Evolutionary conservation across 2,888 invertebrate species (phyloP), one percentile per base, ranked within the genome.

Genomic region (Caenorhabditis drosophilae): DNA sequence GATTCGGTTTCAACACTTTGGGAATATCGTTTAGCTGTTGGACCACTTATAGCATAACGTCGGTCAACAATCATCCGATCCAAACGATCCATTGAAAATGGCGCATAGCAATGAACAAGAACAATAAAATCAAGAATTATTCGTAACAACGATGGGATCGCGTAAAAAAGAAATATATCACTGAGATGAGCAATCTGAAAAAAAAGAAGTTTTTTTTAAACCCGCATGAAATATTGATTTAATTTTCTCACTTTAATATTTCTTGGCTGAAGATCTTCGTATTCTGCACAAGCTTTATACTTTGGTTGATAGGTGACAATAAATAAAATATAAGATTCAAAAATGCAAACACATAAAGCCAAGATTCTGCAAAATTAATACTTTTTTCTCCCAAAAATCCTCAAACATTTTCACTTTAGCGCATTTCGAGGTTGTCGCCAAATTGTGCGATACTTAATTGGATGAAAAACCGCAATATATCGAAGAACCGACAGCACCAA

Each of bases 401-500:
- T 1, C 16, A 23, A 18, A 35, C 6, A 16, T 9, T 7, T 31
- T 51, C 9, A 69, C 67, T 72, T 73, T 15, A 81, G 46, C 2
- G 80, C 81, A 54, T 80, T 66, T 56, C 79, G 58, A 7, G 81
- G 81, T 48, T 81, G 80, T 22, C 76, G 58, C 81, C 81, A 81
- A 25, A 81, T 78, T 1, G 78, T 77, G 16, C 77, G 61, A 54
- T 81, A 81, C 22, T 72, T 75, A 45, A 81, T 70, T 0, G 81
- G 81, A 52, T 80, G 76, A 50, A 81, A 81, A 0, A 81, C 81
- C 20, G 81, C 81, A 7, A 73, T 71, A 59, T 79, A 81, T 23
- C 74, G 58, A 6, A 80, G 57, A 16, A 81, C 67, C 15, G 81
- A 81, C 18, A 81, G 50, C 15, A 78, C 58, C 16, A 81, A 68